Evolutionary conservation across 2,888 invertebrate species (phyloP).

Genomic region (Sesia apiformis): DNA sequence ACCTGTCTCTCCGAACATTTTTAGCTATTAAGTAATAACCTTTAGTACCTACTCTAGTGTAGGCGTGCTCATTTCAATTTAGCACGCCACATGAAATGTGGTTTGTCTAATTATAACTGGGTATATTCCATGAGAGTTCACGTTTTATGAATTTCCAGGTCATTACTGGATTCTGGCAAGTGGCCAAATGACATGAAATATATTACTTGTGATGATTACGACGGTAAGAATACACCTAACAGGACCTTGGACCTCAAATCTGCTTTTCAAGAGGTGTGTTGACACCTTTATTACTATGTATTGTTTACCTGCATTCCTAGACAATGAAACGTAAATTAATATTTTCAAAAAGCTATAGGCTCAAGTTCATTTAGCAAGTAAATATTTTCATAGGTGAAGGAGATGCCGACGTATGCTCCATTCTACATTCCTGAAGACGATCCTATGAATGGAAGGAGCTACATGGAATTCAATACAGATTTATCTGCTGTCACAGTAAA

Average conservation of each 20-base stretch:
- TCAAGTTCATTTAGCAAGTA: too few species aligned
- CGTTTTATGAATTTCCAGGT: conserved; percentile 71
- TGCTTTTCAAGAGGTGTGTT: conserved; percentile 78
- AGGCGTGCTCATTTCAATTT: conserved; percentile 29
- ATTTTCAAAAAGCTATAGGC: too few species aligned
- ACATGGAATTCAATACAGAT: conserved; percentile 83
- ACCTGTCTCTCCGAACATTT: conserved; percentile 83
- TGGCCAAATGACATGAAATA: conserved; percentile 84
- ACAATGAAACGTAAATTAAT: too few species aligned
- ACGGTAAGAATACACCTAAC: conserved; percentile 83
- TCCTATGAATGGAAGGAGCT: conserved; percentile 80
- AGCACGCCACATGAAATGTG: conserved; percentile 38
- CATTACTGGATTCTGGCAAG: conserved; percentile 80
- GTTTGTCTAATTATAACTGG: conserved; percentile 53
- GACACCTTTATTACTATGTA: conserved; percentile 18
- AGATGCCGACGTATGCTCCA: conserved; percentile 81
- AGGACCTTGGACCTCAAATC: conserved; percentile 81
- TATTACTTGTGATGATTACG: conserved; percentile 85
- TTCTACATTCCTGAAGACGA: conserved; percentile 77
- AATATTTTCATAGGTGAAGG: conserved; percentile 58
- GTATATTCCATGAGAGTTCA: conserved; percentile 55
- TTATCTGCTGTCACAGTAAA: conserved; percentile 81
- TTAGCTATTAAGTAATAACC: conserved; percentile 80
- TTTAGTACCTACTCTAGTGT: conserved; percentile 33
- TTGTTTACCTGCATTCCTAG: too few species aligned